phyloP scores from a whole-genome alignment of 92 coral and sea anemone genomes.

The Epizoanthus ramosus region DNA sequence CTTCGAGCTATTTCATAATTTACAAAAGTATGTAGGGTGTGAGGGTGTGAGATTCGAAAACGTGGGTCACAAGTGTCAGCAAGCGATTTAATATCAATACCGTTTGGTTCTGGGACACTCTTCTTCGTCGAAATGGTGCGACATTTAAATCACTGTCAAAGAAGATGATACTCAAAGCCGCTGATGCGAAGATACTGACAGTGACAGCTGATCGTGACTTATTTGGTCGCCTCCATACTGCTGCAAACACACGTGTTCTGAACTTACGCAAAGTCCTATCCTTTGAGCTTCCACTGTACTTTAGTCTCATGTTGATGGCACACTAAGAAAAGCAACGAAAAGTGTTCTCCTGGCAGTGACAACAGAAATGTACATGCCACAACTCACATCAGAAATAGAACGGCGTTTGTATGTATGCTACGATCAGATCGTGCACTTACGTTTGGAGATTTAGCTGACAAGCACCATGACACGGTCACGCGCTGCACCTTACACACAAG shows the following conservation, averaged over 20 bases:
- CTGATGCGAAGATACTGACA: conserved; percentile 31
- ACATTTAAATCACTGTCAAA: conserved; percentile 8
- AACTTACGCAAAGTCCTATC: conserved; percentile 15
- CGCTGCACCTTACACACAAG: background rate
- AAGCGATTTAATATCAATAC: no score
- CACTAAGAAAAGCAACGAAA: no score
- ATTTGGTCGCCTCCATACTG: conserved; percentile 32
- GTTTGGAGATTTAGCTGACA: conserved; percentile 33
- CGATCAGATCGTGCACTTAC: background rate
- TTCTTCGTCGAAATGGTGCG: no score
- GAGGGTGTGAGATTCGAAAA: no score
- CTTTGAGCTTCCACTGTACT: conserved; percentile 27
- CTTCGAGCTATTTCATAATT: no score
- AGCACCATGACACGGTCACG: conserved; percentile 19
- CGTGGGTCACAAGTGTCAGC: no score
- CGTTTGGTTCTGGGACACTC: no score
- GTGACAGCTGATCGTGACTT: conserved; percentile 27
- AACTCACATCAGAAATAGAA: background rate
- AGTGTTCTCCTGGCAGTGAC: no score
- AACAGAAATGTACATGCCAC: background rate
- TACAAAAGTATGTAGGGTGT: no score
- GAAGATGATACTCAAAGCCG: conserved; percentile 27
- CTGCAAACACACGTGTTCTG: conserved; percentile 18
- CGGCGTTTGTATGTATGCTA: conserved; percentile 37
- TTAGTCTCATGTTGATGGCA: background rate